These are phyloP conservation scores for Graphium colonna DNA, from an alignment of 2,888 invertebrate species.

Conservation along the genomic window DNA sequence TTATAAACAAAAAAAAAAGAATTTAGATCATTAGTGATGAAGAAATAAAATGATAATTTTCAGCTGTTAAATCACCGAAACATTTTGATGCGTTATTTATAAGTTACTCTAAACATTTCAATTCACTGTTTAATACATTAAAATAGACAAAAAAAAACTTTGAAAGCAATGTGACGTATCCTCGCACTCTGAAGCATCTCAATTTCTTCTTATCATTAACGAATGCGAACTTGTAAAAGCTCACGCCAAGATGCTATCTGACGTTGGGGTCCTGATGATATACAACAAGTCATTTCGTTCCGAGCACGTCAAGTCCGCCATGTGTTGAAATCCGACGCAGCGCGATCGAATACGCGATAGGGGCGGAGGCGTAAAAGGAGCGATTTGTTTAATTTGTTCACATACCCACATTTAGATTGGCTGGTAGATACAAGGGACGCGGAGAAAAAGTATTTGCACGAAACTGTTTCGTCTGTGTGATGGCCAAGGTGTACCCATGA, in stretches of 20 bases:
- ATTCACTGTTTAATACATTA: no score
- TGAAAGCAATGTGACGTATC: not conserved
- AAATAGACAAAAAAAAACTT: not conserved
- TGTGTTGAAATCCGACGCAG: conserved; percentile 49
- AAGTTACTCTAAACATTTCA: no score
- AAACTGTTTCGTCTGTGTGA: no score
- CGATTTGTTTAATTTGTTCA: conserved; percentile 63
- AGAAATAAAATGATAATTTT: no score
- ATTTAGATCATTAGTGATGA: no score
- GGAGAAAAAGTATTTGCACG: no score
- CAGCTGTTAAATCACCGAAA: no score
- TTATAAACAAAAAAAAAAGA: no score
- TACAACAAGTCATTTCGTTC: conserved; percentile 13
- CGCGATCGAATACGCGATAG: conserved; percentile 54
- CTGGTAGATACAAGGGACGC: conserved; percentile 26
- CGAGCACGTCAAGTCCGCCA: conserved; percentile 28
- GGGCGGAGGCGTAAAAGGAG: conserved; percentile 55
- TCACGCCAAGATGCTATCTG: conserved; percentile 15
- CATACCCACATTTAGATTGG: conserved; percentile 57
- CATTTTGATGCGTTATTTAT: no score
- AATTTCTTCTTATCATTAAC: conserved; percentile 5
- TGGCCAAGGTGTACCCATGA: no score
- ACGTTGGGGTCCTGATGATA: conserved; percentile 8
- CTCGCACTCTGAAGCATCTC: not conserved
- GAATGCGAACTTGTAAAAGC: not conserved